Evolutionary conservation across 2,797 vertebrate species (phyloP).

Genomic region (Hipposideros larvatus): DNA sequence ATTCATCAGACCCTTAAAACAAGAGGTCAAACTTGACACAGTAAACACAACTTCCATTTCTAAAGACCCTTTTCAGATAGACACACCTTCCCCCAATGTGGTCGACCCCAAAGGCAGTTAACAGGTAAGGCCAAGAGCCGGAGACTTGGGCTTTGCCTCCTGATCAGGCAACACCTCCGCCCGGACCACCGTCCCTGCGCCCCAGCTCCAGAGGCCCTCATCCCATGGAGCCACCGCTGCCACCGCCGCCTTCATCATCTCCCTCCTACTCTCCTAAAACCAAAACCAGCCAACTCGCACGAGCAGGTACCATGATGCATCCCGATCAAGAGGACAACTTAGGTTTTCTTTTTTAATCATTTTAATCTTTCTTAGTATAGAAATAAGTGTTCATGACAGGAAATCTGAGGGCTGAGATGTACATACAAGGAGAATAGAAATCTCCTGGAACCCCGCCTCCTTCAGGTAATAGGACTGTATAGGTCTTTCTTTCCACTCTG

Average conservation of each 20-base stretch:
- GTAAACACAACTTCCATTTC: neutral
- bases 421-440: accelerated
- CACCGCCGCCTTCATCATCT: neutral
- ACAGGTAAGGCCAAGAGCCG: neutral
- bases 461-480: neutral
- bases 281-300: neutral
- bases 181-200: neutral
- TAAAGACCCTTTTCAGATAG: neutral
- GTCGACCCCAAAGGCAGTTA: neutral
- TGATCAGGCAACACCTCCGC: accelerated
- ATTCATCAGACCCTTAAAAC: accelerated
- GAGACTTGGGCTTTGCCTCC: accelerated
- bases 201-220: neutral
- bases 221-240: neutral
- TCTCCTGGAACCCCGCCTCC: neutral
- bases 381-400: neutral
- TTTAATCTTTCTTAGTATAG: no score
- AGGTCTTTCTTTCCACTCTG: no score
- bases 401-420: accelerated
- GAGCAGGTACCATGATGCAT: accelerated
- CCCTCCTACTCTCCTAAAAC: neutral
- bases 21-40: no score
- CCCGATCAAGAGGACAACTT: no score
- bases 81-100: accelerated
- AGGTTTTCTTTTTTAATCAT: neutral